Evolutionary conservation across 2,888 invertebrate species (phyloP).

Genomic region (Mycogona germanica): DNA sequence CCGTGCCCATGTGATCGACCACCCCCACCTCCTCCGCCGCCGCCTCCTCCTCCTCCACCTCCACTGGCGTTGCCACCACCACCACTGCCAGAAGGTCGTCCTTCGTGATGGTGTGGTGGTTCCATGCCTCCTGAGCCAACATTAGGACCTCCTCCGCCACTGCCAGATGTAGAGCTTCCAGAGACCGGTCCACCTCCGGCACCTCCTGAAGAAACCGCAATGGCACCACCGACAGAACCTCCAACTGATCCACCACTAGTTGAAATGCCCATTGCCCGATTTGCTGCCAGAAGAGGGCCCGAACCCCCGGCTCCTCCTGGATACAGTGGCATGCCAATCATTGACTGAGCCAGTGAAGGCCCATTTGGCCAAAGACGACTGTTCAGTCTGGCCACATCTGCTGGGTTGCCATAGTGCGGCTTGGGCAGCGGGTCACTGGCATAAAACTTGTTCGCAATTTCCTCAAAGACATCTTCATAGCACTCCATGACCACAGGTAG

Average conservation of each 20-base stretch:
- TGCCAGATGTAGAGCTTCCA: no score
- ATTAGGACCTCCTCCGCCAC: slow-evolving; percentile 17
- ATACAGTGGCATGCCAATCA: slow-evolving; percentile 16
- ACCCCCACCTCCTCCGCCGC: not conserved
- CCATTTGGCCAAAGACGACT: slow-evolving; percentile 19
- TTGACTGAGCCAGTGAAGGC: slow-evolving; percentile 15
- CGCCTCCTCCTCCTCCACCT: slow-evolving; percentile 6
- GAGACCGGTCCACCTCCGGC: slow-evolving; percentile 22
- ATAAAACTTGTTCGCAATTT: slow-evolving; percentile 81
- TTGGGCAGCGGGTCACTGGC: slow-evolving; percentile 37
- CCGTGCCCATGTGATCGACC: slow-evolving; percentile 5
- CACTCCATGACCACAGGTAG: slow-evolving; percentile 22
- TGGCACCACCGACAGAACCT: slow-evolving; percentile 22
- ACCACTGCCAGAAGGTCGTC: not conserved
- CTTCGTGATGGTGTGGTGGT: not conserved
- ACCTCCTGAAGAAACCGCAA: slow-evolving; percentile 17
- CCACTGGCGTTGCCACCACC: not conserved
- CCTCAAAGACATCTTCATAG: slow-evolving; percentile 79
- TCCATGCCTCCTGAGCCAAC: not conserved
- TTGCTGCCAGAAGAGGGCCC: slow-evolving; percentile 18
- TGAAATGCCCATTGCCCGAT: slow-evolving; percentile 5
- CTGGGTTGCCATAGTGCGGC: slow-evolving; percentile 16
- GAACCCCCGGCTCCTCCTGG: slow-evolving; percentile 15
- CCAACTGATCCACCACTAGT: slow-evolving; percentile 5
- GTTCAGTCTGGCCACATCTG: slow-evolving; percentile 17